These are phyloP conservation scores for Leptobrachium ailaonicum DNA, from an alignment of 2,113 vertebrate species.

Conservation along the genomic window DNA sequence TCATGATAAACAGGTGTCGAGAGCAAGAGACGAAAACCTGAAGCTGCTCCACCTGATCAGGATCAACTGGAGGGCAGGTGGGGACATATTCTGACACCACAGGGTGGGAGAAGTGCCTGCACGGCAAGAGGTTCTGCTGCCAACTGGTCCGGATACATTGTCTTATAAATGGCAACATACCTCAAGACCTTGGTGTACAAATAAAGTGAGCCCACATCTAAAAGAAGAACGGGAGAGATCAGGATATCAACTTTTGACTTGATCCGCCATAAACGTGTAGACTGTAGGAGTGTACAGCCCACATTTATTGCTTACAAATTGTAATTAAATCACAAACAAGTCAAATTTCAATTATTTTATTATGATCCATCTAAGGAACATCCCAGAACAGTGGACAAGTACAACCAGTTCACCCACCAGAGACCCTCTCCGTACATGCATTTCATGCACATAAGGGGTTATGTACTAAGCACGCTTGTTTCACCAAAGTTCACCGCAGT, in stretches of 20 bases:
- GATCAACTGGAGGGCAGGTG: slow-evolving; percentile 71
- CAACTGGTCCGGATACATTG: not conserved
- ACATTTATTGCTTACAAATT: too few relatives aligned
- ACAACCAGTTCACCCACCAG: too few relatives aligned
- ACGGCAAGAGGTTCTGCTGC: not conserved
- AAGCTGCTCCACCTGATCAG: slow-evolving; percentile 70
- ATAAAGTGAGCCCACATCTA: slow-evolving; percentile 4
- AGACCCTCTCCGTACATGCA: too few relatives aligned
- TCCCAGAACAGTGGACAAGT: too few relatives aligned
- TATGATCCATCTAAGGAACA: too few relatives aligned
- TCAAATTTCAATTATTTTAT: too few relatives aligned
- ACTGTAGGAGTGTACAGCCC: too few relatives aligned
- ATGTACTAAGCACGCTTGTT: too few relatives aligned
- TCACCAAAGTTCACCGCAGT: too few relatives aligned
- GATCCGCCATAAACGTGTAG: too few relatives aligned
- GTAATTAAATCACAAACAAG: too few relatives aligned
- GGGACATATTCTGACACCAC: slow-evolving; percentile 74
- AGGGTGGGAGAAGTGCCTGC: slow-evolving; percentile 6
- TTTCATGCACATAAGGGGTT: too few relatives aligned
- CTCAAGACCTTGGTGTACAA: not conserved
- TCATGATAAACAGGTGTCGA: slow-evolving; percentile 82
- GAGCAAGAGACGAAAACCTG: slow-evolving; percentile 78
- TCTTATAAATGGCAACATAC: not conserved
- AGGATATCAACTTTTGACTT: not conserved
- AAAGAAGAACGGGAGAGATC: not conserved